Evolutionary conservation across 23 tunicate genomes (phyloP).

Genomic region (Oikopleura dioica): DNA sequence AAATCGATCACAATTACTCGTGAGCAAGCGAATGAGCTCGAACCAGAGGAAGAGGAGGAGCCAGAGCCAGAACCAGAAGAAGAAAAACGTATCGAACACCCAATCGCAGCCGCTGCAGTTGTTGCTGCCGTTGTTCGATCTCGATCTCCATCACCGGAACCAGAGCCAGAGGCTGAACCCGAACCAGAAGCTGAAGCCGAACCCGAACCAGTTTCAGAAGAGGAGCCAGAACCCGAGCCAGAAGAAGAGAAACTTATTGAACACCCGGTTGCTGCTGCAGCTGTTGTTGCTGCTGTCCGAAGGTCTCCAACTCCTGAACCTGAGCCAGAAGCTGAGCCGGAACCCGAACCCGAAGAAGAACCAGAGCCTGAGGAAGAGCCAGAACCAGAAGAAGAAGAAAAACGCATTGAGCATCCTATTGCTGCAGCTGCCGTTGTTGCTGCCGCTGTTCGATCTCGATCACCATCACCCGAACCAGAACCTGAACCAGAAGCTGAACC

Average conservation of each 20-base stretch:
- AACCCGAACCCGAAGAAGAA: constrained; percentile 4
- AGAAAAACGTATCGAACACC: neutral
- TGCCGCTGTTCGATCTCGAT: neutral
- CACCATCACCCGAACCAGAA: neutral
- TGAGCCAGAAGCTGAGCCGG: neutral
- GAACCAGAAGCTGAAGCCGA: neutral
- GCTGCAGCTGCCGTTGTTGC: neutral
- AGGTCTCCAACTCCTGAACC: neutral
- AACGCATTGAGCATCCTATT: neutral
- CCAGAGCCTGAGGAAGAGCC: neutral
- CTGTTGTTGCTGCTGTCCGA: neutral
- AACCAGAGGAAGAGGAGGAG: neutral
- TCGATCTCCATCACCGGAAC: neutral
- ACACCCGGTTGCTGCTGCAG: neutral
- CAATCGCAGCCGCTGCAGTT: neutral
- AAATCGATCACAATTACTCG: neutral
- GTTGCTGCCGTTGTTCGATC: neutral
- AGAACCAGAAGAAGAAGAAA: neutral
- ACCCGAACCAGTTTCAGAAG: neutral
- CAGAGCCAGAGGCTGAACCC: neutral
- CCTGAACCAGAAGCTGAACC: neutral
- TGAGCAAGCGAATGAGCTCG: neutral
- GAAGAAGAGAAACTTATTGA: constrained; percentile 6
- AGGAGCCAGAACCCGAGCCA: neutral
- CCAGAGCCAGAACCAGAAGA: neutral